These are phyloP conservation scores for Protophormia terraenovae DNA, from an alignment of 2,888 invertebrate species.

Conservation along the genomic window DNA sequence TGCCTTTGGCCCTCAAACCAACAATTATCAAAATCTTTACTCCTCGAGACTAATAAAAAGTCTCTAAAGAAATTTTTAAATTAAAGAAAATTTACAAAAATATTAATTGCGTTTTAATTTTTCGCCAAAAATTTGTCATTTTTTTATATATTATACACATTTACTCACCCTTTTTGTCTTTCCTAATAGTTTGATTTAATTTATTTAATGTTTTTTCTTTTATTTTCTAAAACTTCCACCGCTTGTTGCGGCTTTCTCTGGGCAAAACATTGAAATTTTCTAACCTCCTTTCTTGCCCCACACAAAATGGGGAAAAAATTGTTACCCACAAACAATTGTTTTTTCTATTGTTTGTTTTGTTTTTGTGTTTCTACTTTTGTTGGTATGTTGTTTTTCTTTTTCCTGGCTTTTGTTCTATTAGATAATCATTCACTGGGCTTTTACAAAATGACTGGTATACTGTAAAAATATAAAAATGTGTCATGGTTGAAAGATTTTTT, in stretches of 20 bases:
- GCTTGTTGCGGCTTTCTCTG: constrained; percentile 50
- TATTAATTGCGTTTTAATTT: constrained; percentile 57
- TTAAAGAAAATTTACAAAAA: background rate
- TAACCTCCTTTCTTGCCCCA: background rate
- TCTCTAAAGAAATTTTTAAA: background rate
- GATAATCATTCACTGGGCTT: constrained; percentile 48
- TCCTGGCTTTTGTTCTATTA: constrained; percentile 38
- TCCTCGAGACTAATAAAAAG: background rate
- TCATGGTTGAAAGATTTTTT: constrained; percentile 4
- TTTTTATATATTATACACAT: background rate
- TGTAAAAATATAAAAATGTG: constrained; percentile 2
- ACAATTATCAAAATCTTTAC: constrained; percentile 1
- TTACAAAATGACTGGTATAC: background rate
- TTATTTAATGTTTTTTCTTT: background rate
- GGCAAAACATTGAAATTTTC: constrained; percentile 37
- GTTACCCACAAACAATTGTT: background rate
- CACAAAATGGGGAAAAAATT: background rate
- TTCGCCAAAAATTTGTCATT: background rate
- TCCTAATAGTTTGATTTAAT: background rate
- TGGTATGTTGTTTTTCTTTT: too few relatives aligned
- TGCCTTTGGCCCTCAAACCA: constrained; percentile 26
- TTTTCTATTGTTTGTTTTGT: constrained; percentile 31
- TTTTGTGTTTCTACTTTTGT: constrained; percentile 19
- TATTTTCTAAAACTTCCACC: constrained; percentile 34
- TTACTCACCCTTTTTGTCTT: background rate